A percentile compares a stretch with the other conserved stretches of the same genome.
phyloP scores from a whole-genome alignment of 1,140 invertebrate genomes.

The Lordiphosa clarofinis region DNA sequence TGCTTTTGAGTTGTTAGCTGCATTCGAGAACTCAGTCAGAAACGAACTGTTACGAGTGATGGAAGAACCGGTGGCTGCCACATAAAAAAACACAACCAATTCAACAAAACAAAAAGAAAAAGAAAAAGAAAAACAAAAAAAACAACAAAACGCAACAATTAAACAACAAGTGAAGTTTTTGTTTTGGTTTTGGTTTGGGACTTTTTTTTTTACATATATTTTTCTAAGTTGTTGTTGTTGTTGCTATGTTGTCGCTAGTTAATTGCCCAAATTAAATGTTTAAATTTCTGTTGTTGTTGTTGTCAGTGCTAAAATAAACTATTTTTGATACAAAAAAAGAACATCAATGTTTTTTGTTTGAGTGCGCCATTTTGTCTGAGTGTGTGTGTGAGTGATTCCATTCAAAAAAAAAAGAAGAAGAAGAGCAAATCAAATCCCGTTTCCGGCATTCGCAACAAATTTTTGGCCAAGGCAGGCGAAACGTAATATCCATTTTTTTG shows the following conservation, averaged over 20 bases:
- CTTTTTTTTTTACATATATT: not conserved
- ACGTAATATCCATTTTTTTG: not conserved
- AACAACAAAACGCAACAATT: slow-evolving; percentile 4
- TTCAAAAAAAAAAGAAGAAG: not conserved
- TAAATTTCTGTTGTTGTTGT: slow-evolving; percentile 2
- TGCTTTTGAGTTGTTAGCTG: slow-evolving; percentile 39
- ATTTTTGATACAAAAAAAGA: slow-evolving; percentile 27
- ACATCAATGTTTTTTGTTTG: slow-evolving; percentile 4
- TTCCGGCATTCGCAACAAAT: too few species aligned
- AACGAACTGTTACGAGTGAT: slow-evolving; percentile 67
- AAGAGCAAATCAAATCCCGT: too few species aligned
- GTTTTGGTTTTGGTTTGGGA: slow-evolving; percentile 5
- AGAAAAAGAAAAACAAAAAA: slow-evolving; percentile 18
- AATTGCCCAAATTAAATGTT: slow-evolving; percentile 16
- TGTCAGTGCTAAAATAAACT: slow-evolving; percentile 35
- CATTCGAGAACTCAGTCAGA: slow-evolving; percentile 60
- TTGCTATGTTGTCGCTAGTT: slow-evolving; percentile 15
- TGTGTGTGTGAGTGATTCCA: slow-evolving; percentile 21
- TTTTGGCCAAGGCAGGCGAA: too few species aligned
- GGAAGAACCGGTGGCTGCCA: slow-evolving; percentile 58
- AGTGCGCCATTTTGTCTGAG: slow-evolving; percentile 14
- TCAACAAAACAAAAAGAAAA: slow-evolving; percentile 9
- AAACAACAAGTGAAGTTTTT: slow-evolving; percentile 23
- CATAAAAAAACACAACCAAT: slow-evolving; percentile 12
- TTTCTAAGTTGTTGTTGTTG: slow-evolving; percentile 11